Evolutionary conservation across 2,888 invertebrate species (phyloP).

Genomic region (Vandiemenella viatica): DNA sequence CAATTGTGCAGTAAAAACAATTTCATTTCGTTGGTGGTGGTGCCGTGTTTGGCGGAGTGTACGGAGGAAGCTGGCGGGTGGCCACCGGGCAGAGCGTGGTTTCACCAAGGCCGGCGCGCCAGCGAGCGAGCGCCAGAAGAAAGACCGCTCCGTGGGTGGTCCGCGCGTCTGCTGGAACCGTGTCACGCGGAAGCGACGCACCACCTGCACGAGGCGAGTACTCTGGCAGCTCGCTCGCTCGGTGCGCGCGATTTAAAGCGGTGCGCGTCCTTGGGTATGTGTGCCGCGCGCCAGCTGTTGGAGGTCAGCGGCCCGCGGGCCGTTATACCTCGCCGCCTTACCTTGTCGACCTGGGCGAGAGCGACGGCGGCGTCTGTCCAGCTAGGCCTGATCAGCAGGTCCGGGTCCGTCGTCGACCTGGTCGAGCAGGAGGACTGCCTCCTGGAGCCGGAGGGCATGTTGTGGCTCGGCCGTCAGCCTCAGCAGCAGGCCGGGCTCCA

Average conservation of each 20-base stretch:
- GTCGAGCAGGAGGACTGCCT: too few species aligned
- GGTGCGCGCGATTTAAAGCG: neutral
- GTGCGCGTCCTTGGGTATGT: neutral
- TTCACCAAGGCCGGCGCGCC: too few species aligned
- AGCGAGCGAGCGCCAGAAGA: neutral
- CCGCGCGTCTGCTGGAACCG: neutral
- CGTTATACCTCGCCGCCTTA: slow-evolving; percentile 31
- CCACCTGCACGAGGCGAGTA: neutral
- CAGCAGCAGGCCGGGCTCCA: slow-evolving; percentile 9
- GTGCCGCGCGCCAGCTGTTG: neutral
- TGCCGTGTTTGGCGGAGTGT: neutral
- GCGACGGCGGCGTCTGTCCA: slow-evolving; percentile 93
- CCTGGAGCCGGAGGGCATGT: neutral
- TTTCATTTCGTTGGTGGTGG: too few species aligned
- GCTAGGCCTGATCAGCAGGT: slow-evolving; percentile 85
- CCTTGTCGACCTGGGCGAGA: slow-evolving; percentile 91
- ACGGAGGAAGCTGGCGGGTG: neutral
- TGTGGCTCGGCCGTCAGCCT: slow-evolving; percentile 11
- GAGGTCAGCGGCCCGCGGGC: neutral
- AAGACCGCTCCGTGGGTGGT: neutral
- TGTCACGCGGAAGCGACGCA: neutral
- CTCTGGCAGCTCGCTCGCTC: neutral
- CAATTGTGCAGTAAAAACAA: too few species aligned
- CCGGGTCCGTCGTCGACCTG: neutral
- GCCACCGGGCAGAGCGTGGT: neutral